Evolutionary conservation across 2,113 vertebrate genomes (phyloP).

Genomic region (Petromus typicus): DNA sequence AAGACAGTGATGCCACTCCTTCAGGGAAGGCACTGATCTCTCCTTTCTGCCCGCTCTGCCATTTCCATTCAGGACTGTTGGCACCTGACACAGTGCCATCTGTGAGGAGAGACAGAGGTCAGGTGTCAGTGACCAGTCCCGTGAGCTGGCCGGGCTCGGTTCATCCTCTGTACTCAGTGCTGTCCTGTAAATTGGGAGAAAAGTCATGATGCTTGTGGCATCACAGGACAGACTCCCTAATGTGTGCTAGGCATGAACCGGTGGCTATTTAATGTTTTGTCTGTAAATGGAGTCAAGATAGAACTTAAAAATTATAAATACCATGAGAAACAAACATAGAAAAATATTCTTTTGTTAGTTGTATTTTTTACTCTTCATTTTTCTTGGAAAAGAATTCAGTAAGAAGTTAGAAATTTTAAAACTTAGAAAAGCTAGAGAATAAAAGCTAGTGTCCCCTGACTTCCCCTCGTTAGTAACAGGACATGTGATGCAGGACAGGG

Average conservation of each 20-base stretch:
- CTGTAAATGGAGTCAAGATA: background rate
- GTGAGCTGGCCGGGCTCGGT: background rate
- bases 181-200: background rate
- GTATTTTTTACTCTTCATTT: background rate
- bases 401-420: slow-evolving; percentile 9
- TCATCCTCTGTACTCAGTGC: background rate
- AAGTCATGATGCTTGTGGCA: background rate
- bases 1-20: background rate
- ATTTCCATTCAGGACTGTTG: background rate
- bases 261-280: background rate
- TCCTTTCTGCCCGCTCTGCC: background rate
- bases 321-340: background rate
- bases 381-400: background rate
- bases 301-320: background rate
- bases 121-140: background rate
- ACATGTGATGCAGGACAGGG: accelerated
- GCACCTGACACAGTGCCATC: background rate
- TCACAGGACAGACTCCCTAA: background rate
- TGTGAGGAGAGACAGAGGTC: background rate
- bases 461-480: background rate
- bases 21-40: background rate
- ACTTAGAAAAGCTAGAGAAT: background rate
- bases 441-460: background rate
- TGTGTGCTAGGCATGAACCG: background rate
- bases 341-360: background rate